phyloP scores from a whole-genome alignment of 1,140 invertebrate species.

The Dysdera silvatica region DNA sequence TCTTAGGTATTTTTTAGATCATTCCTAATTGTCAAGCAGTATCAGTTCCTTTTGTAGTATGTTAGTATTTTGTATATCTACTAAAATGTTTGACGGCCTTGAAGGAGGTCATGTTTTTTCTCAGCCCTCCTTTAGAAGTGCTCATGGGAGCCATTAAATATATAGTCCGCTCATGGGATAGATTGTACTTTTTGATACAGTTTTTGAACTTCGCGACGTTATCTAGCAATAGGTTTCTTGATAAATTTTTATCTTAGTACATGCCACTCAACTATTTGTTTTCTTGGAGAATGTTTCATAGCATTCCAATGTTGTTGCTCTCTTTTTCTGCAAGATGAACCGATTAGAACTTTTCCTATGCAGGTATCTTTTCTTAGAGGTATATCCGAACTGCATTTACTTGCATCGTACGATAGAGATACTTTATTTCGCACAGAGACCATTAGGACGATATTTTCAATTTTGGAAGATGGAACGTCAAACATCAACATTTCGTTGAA shows the following conservation, averaged over 20 bases:
- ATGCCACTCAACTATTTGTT: conserved; percentile 25
- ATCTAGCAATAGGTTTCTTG: too few relatives aligned
- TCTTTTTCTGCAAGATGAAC: conserved; percentile 7
- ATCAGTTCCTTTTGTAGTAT: too few relatives aligned
- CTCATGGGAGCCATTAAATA: too few relatives aligned
- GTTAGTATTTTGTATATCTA: too few relatives aligned
- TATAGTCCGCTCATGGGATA: too few relatives aligned
- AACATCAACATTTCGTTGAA: conserved; percentile 28
- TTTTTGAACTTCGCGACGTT: too few relatives aligned
- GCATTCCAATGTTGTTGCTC: conserved; percentile 16
- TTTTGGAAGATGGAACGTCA: conserved; percentile 18
- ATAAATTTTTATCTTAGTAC: conserved; percentile 15
- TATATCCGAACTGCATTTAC: background rate
- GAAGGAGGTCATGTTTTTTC: too few relatives aligned
- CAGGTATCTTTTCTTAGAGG: conserved; percentile 4
- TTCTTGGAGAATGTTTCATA: conserved; percentile 16
- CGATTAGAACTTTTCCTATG: conserved; percentile 19
- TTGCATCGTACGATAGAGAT: background rate
- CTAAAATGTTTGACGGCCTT: too few relatives aligned
- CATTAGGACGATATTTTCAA: conserved; percentile 9
- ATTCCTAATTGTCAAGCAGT: too few relatives aligned
- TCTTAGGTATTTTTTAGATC: too few relatives aligned
- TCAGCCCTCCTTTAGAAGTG: too few relatives aligned
- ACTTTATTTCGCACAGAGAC: background rate
- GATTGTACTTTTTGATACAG: too few relatives aligned